Conservation (phyloP, 2,888 invertebrate genomes). For the Ophion costatus region DNA sequence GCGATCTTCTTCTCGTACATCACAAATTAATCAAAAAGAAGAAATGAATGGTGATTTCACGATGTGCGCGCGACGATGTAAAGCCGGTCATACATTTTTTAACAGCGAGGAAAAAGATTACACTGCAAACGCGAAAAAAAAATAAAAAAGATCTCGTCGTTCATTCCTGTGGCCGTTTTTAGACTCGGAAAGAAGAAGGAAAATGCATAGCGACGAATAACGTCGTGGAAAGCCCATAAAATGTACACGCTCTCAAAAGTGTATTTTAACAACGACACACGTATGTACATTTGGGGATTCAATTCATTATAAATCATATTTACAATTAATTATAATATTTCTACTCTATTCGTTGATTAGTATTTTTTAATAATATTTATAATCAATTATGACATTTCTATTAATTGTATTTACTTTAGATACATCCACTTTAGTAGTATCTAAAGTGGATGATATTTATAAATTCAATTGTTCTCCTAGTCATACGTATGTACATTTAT, state of each 20-base stretch:
- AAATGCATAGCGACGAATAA: not conserved
- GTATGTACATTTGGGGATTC: too few relatives aligned
- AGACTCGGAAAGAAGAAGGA: not conserved
- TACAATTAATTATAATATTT: too few relatives aligned
- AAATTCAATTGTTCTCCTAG: too few relatives aligned
- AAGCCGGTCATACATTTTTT: constrained; percentile 22
- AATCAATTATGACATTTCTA: too few relatives aligned
- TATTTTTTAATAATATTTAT: too few relatives aligned
- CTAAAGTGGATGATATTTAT: too few relatives aligned
- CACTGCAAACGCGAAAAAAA: not conserved
- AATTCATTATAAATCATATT: too few relatives aligned
- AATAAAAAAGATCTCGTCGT: not conserved
- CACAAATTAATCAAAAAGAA: constrained; percentile 26
- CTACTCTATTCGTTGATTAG: too few relatives aligned
- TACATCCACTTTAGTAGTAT: too few relatives aligned
- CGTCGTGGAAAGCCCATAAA: not conserved
- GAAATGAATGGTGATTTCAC: constrained; percentile 2
- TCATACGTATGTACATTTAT: too few relatives aligned
- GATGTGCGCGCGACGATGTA: constrained; percentile 17
- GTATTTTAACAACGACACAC: not conserved
- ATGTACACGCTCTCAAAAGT: not conserved
- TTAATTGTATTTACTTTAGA: too few relatives aligned
- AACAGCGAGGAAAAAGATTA: not conserved
- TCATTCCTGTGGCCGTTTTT: not conserved
- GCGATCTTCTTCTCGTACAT: constrained; percentile 21